Evolutionary conservation across 2,797 vertebrate genomes (phyloP).

Genomic region (Nasua narica): DNA sequence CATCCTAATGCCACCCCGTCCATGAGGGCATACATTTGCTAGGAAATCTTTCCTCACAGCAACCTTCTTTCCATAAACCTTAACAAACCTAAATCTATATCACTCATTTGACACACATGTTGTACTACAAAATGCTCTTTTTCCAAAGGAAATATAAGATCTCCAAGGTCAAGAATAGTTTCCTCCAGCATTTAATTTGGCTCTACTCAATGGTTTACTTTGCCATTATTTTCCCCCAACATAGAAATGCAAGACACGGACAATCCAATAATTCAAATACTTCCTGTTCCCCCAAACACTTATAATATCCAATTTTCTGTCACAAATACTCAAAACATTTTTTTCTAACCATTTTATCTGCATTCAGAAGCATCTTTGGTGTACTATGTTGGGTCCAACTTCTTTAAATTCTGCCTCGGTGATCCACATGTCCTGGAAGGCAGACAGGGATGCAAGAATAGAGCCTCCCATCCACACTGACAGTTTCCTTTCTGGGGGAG

Average conservation of each 20-base stretch:
- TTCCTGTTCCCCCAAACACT: constrained; percentile 30
- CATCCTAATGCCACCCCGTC: background rate
- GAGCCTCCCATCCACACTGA: constrained; percentile 77
- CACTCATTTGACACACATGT: background rate
- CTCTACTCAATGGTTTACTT: background rate
- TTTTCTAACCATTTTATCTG: constrained; percentile 21
- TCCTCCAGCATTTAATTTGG: constrained; percentile 3
- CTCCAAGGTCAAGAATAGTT: constrained; percentile 2
- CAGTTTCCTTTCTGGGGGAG: constrained; percentile 64
- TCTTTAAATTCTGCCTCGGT: constrained; percentile 70
- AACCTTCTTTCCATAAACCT: background rate
- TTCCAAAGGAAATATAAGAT: constrained; percentile 5
- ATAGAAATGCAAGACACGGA: background rate
- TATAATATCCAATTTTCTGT: constrained; percentile 7
- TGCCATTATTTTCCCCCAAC: background rate
- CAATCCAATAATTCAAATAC: constrained; percentile 1
- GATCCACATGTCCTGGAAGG: constrained; percentile 75
- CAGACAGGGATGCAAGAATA: constrained; percentile 73
- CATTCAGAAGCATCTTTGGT: constrained; percentile 74
- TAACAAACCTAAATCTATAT: background rate
- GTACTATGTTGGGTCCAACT: constrained; percentile 67
- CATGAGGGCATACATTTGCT: background rate
- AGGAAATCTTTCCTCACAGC: background rate
- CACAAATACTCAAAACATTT: background rate
- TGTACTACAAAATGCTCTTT: background rate